Evolutionary conservation across 1,140 invertebrate genomes (phyloP).

Genomic region (Drosophila littoralis): DNA sequence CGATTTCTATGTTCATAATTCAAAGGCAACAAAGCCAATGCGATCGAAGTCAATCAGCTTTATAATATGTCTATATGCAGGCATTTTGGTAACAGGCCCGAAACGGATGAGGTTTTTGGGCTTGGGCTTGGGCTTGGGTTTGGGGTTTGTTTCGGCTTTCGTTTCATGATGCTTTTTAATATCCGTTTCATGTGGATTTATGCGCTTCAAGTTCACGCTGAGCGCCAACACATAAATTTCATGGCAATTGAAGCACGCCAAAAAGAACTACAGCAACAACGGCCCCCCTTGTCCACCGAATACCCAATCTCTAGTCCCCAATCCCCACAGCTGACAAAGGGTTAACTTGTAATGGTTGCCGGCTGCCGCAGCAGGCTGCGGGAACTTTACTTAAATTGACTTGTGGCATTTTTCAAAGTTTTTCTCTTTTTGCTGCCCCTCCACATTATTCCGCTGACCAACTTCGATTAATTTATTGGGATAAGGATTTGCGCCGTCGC

Average conservation of each 20-base stretch:
- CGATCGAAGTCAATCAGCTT: slow-evolving; percentile 73
- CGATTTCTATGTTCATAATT: slow-evolving; percentile 79
- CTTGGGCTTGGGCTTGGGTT: background rate
- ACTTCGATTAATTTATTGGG: slow-evolving; percentile 71
- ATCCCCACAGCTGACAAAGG: slow-evolving; percentile 46
- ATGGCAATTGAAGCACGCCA: slow-evolving; percentile 69
- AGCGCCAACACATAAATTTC: slow-evolving; percentile 77
- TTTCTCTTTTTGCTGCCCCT: background rate
- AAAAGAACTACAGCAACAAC: slow-evolving; percentile 37
- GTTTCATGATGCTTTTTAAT: slow-evolving; percentile 74
- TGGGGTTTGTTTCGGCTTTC: slow-evolving; percentile 39
- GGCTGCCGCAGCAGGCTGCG: background rate
- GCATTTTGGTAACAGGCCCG: slow-evolving; percentile 12
- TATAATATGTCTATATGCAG: slow-evolving; percentile 58
- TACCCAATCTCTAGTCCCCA: no score
- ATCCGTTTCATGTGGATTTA: slow-evolving; percentile 81
- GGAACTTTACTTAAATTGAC: slow-evolving; percentile 61
- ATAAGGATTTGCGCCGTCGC: slow-evolving; percentile 49
- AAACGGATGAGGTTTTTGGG: slow-evolving; percentile 10
- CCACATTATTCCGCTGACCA: slow-evolving; percentile 28
- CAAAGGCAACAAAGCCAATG: slow-evolving; percentile 59
- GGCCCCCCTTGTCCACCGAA: background rate
- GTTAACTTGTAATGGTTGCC: slow-evolving; percentile 48
- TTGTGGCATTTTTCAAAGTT: slow-evolving; percentile 74
- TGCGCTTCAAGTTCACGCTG: slow-evolving; percentile 79